Evolutionary conservation across 2,888 invertebrate genomes (phyloP), one percentile per base, ranked within the genome.

Genomic region (Dinocampus coccinellae): DNA sequence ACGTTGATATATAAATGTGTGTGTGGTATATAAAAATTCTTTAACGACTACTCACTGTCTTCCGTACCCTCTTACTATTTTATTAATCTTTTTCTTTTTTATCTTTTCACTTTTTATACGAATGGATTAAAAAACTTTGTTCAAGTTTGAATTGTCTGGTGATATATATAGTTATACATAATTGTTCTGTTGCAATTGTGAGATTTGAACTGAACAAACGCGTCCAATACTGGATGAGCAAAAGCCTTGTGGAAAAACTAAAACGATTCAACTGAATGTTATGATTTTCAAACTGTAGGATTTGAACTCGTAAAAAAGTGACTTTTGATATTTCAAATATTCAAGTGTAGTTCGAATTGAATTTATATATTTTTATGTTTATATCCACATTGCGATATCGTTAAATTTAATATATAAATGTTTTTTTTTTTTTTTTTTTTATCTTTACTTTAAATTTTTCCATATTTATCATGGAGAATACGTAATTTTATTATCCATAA

Each of bases 121-220:
- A 3, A 24, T 62, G 69, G 55, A 69, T 62, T 69, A 69, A 69
- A 69, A 69, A 69, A 69, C 69, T 69, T 69, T 36, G 7, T 11
- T 24, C 36, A n/a, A 52, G 68, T 68, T 60, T 6, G 20, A n/a
- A 47, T 47, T 6, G 16, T 16, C 16, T 47, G 16, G 3, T 2
- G 3, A 3, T 7, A 47, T 47, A 16, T 47, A 7, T 0, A 20
- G 52, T 6, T 24, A 68, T 47, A 47, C 26, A 9, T 60, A 9
- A 34, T 24, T 39, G 3, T 47, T 20, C 13, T 33, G 22, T 11
- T 33, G 33, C 52, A 42, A 60, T 61, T 52, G 33, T 53, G 61
- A 29, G 29, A 11, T 34, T 58, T n/a, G 10, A 58, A 58, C 4
- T 1, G 16, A n/a, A 39, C 3, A 6, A n/a, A n/a, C n/a, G n/a